Conservation (phyloP, 2,113 vertebrate genomes). For the Burhinus bistriatus region DNA sequence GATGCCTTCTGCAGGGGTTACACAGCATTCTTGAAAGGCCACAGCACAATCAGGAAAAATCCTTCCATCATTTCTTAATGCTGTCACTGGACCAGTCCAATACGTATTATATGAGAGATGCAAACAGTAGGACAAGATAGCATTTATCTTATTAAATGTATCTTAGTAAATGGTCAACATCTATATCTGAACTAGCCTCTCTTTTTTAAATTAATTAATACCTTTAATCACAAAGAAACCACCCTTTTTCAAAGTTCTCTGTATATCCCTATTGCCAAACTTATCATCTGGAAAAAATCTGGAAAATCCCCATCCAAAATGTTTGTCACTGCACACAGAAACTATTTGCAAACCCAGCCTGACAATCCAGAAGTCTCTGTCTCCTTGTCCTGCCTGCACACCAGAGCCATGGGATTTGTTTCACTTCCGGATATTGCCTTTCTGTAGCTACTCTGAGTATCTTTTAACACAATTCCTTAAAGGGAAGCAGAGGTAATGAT, state of each 20-base stretch:
- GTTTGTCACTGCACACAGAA: neutral
- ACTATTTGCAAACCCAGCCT: neutral
- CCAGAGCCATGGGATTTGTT: neutral
- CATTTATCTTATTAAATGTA: neutral
- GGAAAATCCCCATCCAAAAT: neutral
- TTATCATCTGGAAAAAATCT: neutral
- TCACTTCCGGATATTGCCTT: neutral
- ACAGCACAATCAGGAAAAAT: neutral
- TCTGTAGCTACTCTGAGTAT: neutral
- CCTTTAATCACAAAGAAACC: neutral
- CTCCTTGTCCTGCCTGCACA: neutral
- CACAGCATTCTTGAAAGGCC: neutral
- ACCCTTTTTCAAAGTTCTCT: neutral
- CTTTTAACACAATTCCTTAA: neutral
- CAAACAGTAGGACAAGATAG: neutral
- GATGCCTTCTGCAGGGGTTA: neutral
- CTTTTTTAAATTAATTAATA: neutral
- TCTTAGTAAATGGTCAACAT: neutral
- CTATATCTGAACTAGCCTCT: neutral
- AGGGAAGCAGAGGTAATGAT: neutral
- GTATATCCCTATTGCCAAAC: neutral
- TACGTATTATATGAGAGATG: neutral
- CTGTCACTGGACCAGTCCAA: neutral
- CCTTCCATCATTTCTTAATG: neutral
- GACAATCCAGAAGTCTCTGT: neutral